Evolutionary conservation across 2,113 vertebrate species (phyloP).

Genomic region (Girardinichthys multiradiatus): DNA sequence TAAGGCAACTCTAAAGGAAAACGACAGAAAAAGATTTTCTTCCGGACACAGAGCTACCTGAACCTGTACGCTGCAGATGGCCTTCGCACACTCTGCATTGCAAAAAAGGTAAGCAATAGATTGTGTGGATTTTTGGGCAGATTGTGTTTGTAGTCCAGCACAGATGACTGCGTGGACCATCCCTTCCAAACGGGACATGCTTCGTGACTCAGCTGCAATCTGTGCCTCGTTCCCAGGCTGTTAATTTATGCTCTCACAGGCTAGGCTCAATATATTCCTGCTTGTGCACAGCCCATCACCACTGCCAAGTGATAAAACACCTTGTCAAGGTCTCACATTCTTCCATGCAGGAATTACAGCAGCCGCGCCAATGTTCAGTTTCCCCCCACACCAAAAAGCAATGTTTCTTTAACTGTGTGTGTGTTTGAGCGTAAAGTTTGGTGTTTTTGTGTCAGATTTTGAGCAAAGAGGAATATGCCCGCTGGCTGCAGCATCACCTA

Average conservation of each 20-base stretch:
- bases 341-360: slow-evolving; percentile 17
- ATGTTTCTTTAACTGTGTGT: not conserved
- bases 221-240: slow-evolving; percentile 61
- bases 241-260: slow-evolving; percentile 65
- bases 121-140: slow-evolving; percentile 25
- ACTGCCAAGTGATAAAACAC: slow-evolving; percentile 45
- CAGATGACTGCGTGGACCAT: slow-evolving; percentile 46
- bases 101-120: slow-evolving; percentile 87
- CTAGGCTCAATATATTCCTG: slow-evolving; percentile 45
- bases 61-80: slow-evolving; percentile 93
- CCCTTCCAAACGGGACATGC: slow-evolving; percentile 50
- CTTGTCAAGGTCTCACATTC: slow-evolving; percentile 48
- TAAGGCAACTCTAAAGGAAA: slow-evolving; percentile 87
- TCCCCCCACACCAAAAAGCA: not conserved
- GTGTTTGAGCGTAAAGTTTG: slow-evolving; percentile 8
- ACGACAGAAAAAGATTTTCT: slow-evolving; percentile 89
- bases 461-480: slow-evolving; percentile 91
- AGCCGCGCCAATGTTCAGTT: not conserved
- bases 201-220: slow-evolving; percentile 67
- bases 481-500: slow-evolving; percentile 91
- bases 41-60: slow-evolving; percentile 93
- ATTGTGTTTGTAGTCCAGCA: slow-evolving; percentile 31
- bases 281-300: slow-evolving; percentile 35
- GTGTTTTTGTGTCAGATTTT: slow-evolving; percentile 81
- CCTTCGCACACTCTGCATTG: slow-evolving; percentile 95